phyloP scores from a whole-genome alignment of 2,113 vertebrate genomes.

The Trachemys scripta region DNA sequence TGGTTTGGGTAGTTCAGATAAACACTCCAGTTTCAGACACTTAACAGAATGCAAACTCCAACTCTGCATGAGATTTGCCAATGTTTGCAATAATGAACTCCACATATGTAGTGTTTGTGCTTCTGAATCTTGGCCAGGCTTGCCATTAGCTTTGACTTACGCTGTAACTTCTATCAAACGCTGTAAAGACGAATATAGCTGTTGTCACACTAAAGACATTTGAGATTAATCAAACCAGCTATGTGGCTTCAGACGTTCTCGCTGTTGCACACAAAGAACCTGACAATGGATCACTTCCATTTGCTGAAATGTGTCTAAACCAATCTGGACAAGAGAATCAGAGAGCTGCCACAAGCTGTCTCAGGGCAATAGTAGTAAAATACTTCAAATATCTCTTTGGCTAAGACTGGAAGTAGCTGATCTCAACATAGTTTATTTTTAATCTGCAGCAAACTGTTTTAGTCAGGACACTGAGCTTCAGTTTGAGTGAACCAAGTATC shows the following conservation, averaged over 20 bases:
- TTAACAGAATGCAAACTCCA: not conserved
- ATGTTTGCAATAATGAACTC: not conserved
- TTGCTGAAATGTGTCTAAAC: not conserved
- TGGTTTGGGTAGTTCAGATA: not conserved
- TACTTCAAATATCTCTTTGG: not conserved
- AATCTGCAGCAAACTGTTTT: not conserved
- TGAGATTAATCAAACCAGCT: constrained; percentile 2
- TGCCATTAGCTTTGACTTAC: not conserved
- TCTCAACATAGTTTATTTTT: not conserved
- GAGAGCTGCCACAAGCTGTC: not conserved
- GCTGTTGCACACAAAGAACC: not conserved
- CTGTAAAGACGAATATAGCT: not conserved
- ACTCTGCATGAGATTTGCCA: not conserved
- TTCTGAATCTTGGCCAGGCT: not conserved
- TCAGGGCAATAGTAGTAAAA: not conserved
- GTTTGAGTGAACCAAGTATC: not conserved
- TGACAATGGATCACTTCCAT: not conserved
- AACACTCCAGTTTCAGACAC: not conserved
- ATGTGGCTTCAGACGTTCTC: not conserved
- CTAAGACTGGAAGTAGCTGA: not conserved
- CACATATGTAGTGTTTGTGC: rapidly evolving
- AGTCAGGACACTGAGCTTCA: not conserved
- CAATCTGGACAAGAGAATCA: not conserved
- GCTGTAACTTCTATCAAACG: not conserved
- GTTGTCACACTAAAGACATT: not conserved